Base-by-base conservation (phyloP, 2,888 invertebrate genomes). In the Dasysyrphus albostriatus region DNA sequence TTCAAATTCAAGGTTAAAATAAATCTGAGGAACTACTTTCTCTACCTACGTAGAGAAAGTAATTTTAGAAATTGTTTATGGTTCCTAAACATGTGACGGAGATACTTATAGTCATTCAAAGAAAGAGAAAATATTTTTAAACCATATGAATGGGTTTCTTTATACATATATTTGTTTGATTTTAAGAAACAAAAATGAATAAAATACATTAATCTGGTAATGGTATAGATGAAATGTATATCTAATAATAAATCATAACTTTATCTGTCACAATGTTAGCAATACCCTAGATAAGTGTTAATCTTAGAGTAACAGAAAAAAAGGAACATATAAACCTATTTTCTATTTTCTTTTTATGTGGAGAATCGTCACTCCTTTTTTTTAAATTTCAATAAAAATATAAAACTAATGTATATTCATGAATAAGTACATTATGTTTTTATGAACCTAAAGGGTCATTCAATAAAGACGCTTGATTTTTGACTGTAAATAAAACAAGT, bases 81-180 rank as follows among this genome's bases (percentile, higher is more conserved):
- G 7, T 7, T 61, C 24, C 14, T 19, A 61, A 39, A 61, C 39
- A 61, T 39, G 39, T 61, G 61, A 24, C 42, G 61, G 4, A 8
- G 34, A 34, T 34, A 32, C 8, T 9, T n/a, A 5, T 44, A n/a
- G 19, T 39, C 12, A 59, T 19, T 59, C n/a, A 58, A 5, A 34
- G 5, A 19, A 61, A 61, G n/a, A n/a, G n/a, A 39, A 39, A 37
- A 19, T 37, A 59, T 59, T 37, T 59, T 58, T 37, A 12, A n/a
- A 59, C 39, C 6, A 58, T 16, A 47, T 59, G 37, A 37, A 16
- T 39, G 3, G 37, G 19, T 14, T 39, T 34, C 2, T 59, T 39
- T 39, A 6, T 32, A 32, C 5, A 32, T 32, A 7, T 4, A 32
- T 32, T 32, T 32, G 3, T 56, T 34, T 32, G 8, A 16, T 16